Conservation (phyloP, 2,888 invertebrate species). For the Pyrrhia umbra region DNA sequence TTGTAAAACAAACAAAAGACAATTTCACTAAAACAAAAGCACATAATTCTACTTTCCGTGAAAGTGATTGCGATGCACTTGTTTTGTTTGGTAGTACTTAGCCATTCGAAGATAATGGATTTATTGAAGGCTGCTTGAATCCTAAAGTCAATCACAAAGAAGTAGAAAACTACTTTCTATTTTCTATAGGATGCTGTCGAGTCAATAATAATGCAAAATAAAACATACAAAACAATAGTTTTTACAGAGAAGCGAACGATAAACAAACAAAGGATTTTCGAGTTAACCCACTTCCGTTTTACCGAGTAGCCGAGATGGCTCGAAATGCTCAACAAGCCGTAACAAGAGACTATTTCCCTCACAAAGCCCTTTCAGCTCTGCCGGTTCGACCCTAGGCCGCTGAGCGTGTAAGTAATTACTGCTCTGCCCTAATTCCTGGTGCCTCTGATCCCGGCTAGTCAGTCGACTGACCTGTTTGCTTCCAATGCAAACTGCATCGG, state of each 20-base stretch:
- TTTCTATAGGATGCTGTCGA: constrained; percentile 20
- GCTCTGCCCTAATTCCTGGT: constrained; percentile 82
- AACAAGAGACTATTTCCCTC: constrained; percentile 74
- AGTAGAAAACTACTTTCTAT: constrained; percentile 38
- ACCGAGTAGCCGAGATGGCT: constrained; percentile 53
- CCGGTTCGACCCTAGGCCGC: constrained; percentile 71
- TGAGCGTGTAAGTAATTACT: constrained; percentile 82
- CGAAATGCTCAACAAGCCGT: constrained; percentile 79
- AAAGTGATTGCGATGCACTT: constrained; percentile 53
- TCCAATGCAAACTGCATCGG: constrained; percentile 62
- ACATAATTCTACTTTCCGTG: constrained; percentile 50
- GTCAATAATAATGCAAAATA: constrained; percentile 27
- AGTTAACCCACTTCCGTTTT: constrained; percentile 61
- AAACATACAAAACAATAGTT: constrained; percentile 27
- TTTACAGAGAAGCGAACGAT: constrained; percentile 38
- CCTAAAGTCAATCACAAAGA: constrained; percentile 39
- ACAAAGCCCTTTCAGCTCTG: constrained; percentile 81
- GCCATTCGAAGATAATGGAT: constrained; percentile 41
- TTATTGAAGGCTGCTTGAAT: constrained; percentile 38
- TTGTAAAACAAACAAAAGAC: constrained; percentile 37
- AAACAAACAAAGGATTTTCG: constrained; percentile 55
- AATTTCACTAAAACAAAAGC: constrained; percentile 37
- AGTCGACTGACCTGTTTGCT: constrained; percentile 73
- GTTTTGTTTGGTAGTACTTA: constrained; percentile 50
- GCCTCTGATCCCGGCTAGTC: constrained; percentile 68